phyloP scores from a whole-genome alignment of 2,888 invertebrate species.

The Neoascia interrupta region DNA sequence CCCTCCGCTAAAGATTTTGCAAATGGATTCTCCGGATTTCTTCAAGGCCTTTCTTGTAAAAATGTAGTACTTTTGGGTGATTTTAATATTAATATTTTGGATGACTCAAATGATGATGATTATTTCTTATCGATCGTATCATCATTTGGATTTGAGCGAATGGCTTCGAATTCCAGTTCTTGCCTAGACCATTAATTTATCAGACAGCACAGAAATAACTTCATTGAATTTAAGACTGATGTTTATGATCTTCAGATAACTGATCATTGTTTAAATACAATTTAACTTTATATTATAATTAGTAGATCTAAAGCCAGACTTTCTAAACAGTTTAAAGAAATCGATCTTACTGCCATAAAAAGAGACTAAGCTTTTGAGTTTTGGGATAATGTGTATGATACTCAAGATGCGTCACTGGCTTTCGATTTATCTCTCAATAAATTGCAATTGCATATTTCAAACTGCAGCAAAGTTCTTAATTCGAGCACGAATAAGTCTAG shows the following conservation, averaged over 20 bases:
- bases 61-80: no score
- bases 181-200: no score
- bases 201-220: no score
- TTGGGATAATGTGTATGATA: slow-evolving; percentile 9
- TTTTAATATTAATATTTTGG: slow-evolving; percentile 4
- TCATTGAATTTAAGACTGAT: no score
- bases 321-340: no score
- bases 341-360: neutral
- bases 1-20: slow-evolving; percentile 8
- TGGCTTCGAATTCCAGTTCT: no score
- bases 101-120: slow-evolving; percentile 1
- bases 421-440: neutral
- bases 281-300: neutral
- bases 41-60: neutral
- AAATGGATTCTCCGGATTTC: slow-evolving; percentile 3
- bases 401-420: no score
- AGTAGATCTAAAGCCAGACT: no score
- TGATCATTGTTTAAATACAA: neutral
- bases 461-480: neutral
- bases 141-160: slow-evolving; percentile 9
- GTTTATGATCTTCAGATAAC: no score
- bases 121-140: neutral
- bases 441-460: no score
- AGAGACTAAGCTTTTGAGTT: neutral
- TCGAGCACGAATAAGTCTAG: neutral